These are phyloP conservation scores for Procavia capensis DNA, from an alignment of 2,113 vertebrate species.

Conservation along the genomic window DNA sequence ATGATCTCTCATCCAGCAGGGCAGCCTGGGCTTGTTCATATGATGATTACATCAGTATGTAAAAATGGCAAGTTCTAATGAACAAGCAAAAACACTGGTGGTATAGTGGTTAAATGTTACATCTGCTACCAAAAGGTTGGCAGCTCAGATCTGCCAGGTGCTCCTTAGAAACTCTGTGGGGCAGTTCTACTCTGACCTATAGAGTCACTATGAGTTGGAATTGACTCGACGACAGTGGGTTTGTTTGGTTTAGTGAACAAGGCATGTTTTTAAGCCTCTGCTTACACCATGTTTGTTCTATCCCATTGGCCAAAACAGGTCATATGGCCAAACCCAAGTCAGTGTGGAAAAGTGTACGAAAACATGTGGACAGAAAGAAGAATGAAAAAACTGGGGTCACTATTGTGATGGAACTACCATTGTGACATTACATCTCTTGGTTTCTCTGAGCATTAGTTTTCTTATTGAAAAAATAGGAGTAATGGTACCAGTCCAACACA, in stretches of 20 bases:
- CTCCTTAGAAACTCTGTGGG: too few relatives aligned
- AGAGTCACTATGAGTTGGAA: too few relatives aligned
- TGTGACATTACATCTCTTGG: background rate
- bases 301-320: background rate
- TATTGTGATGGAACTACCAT: background rate
- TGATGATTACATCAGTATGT: background rate
- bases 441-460: conserved; percentile 24
- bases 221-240: too few relatives aligned
- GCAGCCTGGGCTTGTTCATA: background rate
- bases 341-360: background rate
- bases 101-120: too few relatives aligned
- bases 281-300: background rate
- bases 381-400: background rate
- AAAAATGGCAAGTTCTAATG: background rate
- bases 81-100: too few relatives aligned
- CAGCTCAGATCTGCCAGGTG: too few relatives aligned
- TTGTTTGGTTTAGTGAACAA: too few relatives aligned
- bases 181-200: too few relatives aligned
- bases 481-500: background rate
- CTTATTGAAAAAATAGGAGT: background rate
- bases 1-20: background rate
- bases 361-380: background rate
- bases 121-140: too few relatives aligned
- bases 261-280: background rate
- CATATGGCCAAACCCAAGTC: background rate